phyloP scores from a whole-genome alignment of 2,888 invertebrate species.

The Stenodera caucasica region DNA sequence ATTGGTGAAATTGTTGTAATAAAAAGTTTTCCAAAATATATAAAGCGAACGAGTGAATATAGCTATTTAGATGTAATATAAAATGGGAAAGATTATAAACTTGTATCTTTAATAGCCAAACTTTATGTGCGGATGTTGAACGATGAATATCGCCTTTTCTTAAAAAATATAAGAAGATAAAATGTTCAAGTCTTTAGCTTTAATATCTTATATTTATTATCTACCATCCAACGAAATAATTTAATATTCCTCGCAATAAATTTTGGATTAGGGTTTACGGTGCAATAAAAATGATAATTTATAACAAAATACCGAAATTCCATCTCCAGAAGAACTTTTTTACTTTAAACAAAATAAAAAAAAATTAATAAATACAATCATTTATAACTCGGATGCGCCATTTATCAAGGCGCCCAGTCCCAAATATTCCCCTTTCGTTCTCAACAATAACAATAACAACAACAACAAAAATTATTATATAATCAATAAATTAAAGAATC shows the following conservation, averaged over 20 bases:
- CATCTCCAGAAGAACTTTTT: conserved; percentile 36
- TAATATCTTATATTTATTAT: conserved; percentile 57
- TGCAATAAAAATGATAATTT: conserved; percentile 57
- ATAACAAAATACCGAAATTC: conserved; percentile 56
- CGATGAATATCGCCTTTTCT: conserved; percentile 54
- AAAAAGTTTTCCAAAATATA: conserved; percentile 58
- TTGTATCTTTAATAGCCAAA: conserved; percentile 57
- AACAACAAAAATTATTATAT: neutral
- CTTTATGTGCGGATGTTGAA: conserved; percentile 55
- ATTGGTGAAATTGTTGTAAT: conserved; percentile 59
- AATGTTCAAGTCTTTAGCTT: conserved; percentile 53
- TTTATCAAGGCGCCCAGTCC: conserved; percentile 33
- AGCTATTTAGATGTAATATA: conserved; percentile 51
- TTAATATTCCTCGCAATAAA: conserved; percentile 57
- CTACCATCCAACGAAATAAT: conserved; percentile 54
- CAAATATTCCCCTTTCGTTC: neutral
- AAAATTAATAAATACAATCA: conserved; percentile 44
- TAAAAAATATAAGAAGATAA: conserved; percentile 49
- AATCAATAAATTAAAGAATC: neutral
- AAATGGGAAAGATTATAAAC: conserved; percentile 56
- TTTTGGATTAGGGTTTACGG: conserved; percentile 57
- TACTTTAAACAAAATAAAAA: conserved; percentile 17
- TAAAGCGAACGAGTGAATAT: conserved; percentile 34
- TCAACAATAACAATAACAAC: neutral
- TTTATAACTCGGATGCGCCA: conserved; percentile 45